A percentile compares a stretch with the other conserved stretches of the same genome.
Conservation (phyloP, 1,140 invertebrate species). For the Plectus sambesii region DNA sequence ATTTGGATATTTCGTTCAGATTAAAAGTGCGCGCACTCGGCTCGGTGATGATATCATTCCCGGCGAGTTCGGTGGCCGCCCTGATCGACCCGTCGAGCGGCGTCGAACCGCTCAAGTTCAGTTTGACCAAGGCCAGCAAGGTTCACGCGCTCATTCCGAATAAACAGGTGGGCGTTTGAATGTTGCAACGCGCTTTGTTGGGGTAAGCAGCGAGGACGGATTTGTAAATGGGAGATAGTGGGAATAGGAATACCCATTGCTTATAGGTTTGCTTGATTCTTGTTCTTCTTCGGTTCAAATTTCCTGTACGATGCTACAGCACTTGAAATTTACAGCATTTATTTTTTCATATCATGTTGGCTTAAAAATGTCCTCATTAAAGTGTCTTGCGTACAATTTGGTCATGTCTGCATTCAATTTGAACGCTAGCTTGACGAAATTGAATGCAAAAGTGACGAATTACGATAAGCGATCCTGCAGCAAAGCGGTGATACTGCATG, state of each 20-base stretch:
- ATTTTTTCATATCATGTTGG: too few species aligned
- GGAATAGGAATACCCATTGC: too few species aligned
- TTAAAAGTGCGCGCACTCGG: constrained; percentile 31
- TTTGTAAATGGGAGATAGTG: too few species aligned
- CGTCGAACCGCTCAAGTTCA: constrained; percentile 26
- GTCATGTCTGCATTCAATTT: constrained; percentile 11
- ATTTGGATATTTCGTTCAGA: too few species aligned
- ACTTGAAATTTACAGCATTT: too few species aligned
- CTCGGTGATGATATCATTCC: constrained; percentile 36
- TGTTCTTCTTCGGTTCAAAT: constrained; percentile 5
- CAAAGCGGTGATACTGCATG: too few species aligned
- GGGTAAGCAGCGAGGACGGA: too few species aligned
- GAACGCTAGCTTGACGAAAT: too few species aligned
- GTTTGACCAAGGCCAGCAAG: constrained; percentile 23
- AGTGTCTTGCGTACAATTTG: constrained; percentile 2
- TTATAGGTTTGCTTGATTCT: neutral
- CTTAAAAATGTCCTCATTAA: too few species aligned
- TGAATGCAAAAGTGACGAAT: too few species aligned
- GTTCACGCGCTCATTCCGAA: constrained; percentile 32
- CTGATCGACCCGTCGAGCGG: constrained; percentile 23
- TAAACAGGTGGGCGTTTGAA: constrained; percentile 28
- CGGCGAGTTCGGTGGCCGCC: constrained; percentile 22
- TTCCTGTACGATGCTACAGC: constrained; percentile 6
- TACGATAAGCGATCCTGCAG: too few species aligned
- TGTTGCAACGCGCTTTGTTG: too few species aligned